Conservation (phyloP, 2,888 invertebrate species). For the Stomorhina lunata region DNA sequence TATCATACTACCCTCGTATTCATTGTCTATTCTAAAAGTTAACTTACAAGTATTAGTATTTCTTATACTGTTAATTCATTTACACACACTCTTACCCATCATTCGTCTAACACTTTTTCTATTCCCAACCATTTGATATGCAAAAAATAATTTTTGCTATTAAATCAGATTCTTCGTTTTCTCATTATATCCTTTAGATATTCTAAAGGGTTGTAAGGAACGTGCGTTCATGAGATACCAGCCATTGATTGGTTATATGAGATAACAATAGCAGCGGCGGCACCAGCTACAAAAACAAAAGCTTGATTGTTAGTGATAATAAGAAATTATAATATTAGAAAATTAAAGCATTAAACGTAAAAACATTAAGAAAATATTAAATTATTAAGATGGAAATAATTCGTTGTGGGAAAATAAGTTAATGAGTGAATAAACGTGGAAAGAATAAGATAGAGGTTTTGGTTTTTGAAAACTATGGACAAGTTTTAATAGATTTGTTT, state of each 20-base stretch:
- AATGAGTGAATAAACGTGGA: neutral
- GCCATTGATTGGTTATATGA: conserved; percentile 57
- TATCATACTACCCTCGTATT: neutral
- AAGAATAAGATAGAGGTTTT: too few relatives aligned
- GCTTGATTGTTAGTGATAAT: conserved; percentile 32
- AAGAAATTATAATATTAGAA: conserved; percentile 60
- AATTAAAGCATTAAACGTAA: conserved; percentile 47
- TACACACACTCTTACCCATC: neutral
- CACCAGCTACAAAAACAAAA: neutral
- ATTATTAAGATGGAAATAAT: neutral
- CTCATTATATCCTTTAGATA: conserved; percentile 21
- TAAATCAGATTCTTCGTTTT: conserved; percentile 44
- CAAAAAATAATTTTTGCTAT: conserved; percentile 57
- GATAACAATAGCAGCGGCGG: conserved; percentile 40
- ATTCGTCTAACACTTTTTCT: neutral
- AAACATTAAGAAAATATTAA: conserved; percentile 38
- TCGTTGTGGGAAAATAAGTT: neutral
- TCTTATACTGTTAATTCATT: neutral
- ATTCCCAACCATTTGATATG: neutral
- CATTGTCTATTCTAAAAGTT: neutral
- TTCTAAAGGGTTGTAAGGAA: conserved; percentile 56
- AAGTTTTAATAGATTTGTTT: too few relatives aligned
- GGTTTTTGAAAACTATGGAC: too few relatives aligned
- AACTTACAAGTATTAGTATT: neutral
- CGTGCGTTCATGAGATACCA: conserved; percentile 46